Base-by-base conservation (phyloP, 92 coral and sea anemone genomes). In the Scolanthus callimorphus region DNA sequence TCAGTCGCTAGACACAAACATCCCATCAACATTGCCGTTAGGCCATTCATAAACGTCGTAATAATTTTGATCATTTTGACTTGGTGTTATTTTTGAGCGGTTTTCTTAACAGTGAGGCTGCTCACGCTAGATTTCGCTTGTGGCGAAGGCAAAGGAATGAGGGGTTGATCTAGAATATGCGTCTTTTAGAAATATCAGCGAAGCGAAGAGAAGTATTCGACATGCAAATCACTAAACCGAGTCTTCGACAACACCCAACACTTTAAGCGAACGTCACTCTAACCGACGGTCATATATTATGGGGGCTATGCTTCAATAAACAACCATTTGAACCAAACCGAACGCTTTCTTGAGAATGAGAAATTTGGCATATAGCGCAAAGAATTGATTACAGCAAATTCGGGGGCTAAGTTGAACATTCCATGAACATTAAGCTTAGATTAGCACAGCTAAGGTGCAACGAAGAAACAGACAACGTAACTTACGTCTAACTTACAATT, bases 1-100 rank as follows among this genome's bases (percentile, higher is more conserved):
- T 89, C 84, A 8, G 92, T 91, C 31, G 85, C 91, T 9, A 91
- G 51, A n/a, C 96, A 86, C 73, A 91, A 65, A 72, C 83, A 65
- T 22, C 85, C 80, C 84, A 91, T 65, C 65, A 84, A 52, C 60
- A 91, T 63, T n/a, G 96, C 85, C 70, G 77, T 76, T 31, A 87
- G 56, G 56, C 82, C 75, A 50, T 86, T 71, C 27, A 88, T 77
- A 46, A 83, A 88, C 25, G 89, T 83, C 43, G 90, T 77, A 3
- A 88, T 67, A 24, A 87, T 85, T 54, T 87, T 87, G 48, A 91
- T 91, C 97, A 87, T 91, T 29, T 48, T 73, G 39, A 25, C 47
- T 10, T n/a, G 4, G 31, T 9, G 4, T 21, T 46, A 34, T 34
- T 34, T 34, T 15, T 34, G 15, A 34, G 43, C 9, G 15, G 43